A percentile compares a stretch with the other conserved stretches of the same genome.
Conservation (phyloP, 2,888 invertebrate species). For the Ethmia dodecea region DNA sequence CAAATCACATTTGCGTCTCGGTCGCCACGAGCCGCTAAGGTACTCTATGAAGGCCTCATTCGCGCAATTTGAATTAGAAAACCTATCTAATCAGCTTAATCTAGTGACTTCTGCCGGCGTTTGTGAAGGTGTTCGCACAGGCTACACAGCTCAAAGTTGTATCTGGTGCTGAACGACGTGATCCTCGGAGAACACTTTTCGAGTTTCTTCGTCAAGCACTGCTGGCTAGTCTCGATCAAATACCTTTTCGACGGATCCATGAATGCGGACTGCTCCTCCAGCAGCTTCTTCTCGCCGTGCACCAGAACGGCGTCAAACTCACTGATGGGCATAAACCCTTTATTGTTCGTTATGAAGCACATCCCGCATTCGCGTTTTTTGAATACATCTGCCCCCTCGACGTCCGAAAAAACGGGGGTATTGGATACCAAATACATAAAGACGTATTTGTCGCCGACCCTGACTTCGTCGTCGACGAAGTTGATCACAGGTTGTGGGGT, state of each 20-base stretch:
- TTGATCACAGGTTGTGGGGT: slow-evolving; percentile 29
- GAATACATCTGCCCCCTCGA: slow-evolving; percentile 42
- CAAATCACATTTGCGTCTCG: too few species aligned
- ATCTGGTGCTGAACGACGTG: slow-evolving; percentile 29
- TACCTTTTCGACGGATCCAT: slow-evolving; percentile 41
- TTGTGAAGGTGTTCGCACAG: slow-evolving; percentile 25
- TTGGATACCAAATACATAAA: slow-evolving; percentile 39
- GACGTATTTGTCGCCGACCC: slow-evolving; percentile 40
- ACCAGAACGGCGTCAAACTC: slow-evolving; percentile 47
- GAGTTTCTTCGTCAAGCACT: slow-evolving; percentile 38
- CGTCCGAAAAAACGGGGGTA: slow-evolving; percentile 32
- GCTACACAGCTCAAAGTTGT: slow-evolving; percentile 29
- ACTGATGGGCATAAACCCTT: slow-evolving; percentile 41
- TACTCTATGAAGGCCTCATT: too few species aligned
- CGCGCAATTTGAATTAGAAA: too few species aligned
- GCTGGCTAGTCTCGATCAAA: slow-evolving; percentile 27
- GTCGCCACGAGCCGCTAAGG: too few species aligned
- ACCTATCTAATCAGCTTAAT: too few species aligned
- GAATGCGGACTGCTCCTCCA: slow-evolving; percentile 26
- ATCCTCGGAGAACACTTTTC: slow-evolving; percentile 30
- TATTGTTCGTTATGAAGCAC: slow-evolving; percentile 52
- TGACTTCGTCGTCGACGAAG: slow-evolving; percentile 39
- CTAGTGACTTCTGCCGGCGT: background rate
- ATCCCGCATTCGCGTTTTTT: slow-evolving; percentile 30
- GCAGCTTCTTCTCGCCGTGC: slow-evolving; percentile 23